Evolutionary conservation across 2,113 vertebrate species (phyloP).

Genomic region (Polypterus senegalus): DNA sequence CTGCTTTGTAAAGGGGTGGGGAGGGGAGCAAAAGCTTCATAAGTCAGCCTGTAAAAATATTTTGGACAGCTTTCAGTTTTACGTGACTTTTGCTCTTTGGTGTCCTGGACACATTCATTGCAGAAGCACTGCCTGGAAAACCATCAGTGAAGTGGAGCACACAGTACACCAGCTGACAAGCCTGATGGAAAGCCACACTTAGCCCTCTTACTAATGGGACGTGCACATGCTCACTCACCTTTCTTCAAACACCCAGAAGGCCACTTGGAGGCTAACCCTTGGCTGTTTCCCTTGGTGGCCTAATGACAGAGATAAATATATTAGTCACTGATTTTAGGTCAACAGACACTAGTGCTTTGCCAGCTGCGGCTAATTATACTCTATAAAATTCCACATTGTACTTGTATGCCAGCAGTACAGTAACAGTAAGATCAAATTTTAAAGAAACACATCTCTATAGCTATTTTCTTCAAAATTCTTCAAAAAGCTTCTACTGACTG

Average conservation of each 20-base stretch:
- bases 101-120: conserved; percentile 23
- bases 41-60: not conserved
- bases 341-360: not conserved
- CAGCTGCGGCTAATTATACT: conserved; percentile 9
- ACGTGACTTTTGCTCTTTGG: conserved; percentile 36
- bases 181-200: conserved; percentile 30
- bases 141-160: conserved; percentile 24
- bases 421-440: not conserved
- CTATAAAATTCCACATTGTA: not conserved
- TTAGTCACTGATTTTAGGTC: not conserved
- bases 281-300: not conserved
- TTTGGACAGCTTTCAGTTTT: conserved; percentile 13
- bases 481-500: too few relatives aligned
- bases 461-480: not conserved
- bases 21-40: too few relatives aligned
- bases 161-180: conserved; percentile 20
- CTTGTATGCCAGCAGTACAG: conserved; percentile 3
- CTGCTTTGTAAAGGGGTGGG: too few relatives aligned
- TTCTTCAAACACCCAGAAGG: not conserved
- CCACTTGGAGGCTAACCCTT: conserved; percentile 1
- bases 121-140: conserved; percentile 10
- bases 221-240: conserved; percentile 6
- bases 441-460: not conserved
- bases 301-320: conserved; percentile 15
- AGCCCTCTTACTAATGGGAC: conserved; percentile 12